Evolutionary conservation across 1,140 invertebrate genomes (phyloP).

Genomic region (Zaprionus gabonicus): DNA sequence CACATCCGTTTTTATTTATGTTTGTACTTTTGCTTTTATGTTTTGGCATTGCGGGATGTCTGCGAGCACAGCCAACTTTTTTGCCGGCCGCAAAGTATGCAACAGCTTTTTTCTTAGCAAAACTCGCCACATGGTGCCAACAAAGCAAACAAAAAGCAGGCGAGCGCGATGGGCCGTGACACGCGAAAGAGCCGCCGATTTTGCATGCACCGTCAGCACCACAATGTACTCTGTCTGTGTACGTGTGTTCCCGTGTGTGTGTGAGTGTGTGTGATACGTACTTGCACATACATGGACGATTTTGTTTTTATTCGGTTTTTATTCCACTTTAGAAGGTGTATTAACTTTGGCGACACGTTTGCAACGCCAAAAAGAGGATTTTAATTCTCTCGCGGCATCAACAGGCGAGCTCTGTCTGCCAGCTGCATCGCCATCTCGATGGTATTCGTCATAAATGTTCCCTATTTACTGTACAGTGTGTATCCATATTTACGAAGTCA

Average conservation of each 20-base stretch:
- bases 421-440: too few relatives aligned
- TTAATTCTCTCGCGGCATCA: too few relatives aligned
- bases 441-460: too few relatives aligned
- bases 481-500: too few relatives aligned
- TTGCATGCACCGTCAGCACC: constrained; percentile 56
- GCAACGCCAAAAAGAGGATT: constrained; percentile 80
- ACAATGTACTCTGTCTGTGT: constrained; percentile 39
- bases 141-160: constrained; percentile 41
- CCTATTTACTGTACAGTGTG: too few relatives aligned
- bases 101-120: constrained; percentile 73
- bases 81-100: constrained; percentile 64
- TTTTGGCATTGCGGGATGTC: constrained; percentile 46
- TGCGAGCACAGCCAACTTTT: constrained; percentile 50
- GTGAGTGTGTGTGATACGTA: neutral
- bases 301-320: neutral
- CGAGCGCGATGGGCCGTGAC: constrained; percentile 14
- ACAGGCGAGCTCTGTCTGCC: too few relatives aligned
- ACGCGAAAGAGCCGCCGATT: constrained; percentile 50
- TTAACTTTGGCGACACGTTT: neutral
- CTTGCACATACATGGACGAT: neutral
- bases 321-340: neutral
- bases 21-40: constrained; percentile 4
- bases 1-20: constrained; percentile 29
- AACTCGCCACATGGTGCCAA: constrained; percentile 63
- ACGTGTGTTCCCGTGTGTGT: neutral